Evolutionary conservation across 2,113 vertebrate species (phyloP).

Genomic region (Microcebus griseorufus): DNA sequence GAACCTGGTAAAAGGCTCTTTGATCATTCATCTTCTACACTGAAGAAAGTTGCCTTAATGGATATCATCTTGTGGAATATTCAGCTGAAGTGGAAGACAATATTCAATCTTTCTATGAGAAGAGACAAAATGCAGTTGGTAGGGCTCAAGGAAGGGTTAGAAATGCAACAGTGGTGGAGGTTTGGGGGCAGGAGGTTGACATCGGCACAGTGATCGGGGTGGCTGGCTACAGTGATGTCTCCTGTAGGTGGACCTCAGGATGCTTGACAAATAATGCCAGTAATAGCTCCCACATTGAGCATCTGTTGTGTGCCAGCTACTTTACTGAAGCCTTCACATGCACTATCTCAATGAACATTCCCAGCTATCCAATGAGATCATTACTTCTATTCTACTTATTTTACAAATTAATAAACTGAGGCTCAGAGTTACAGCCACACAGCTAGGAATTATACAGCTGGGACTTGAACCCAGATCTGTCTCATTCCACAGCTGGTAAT

Average conservation of each 20-base stretch:
- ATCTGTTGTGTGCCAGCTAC: not conserved
- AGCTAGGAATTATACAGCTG: not conserved
- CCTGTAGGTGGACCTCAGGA: not conserved
- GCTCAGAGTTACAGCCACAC: not conserved
- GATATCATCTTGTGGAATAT: constrained; percentile 9
- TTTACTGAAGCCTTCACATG: not conserved
- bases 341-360: not conserved
- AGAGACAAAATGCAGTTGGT: not conserved
- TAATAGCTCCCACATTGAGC: not conserved
- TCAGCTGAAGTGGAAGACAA: constrained; percentile 22
- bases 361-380: not conserved
- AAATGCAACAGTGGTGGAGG: not conserved
- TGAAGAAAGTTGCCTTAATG: constrained; percentile 19
- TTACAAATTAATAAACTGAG: not conserved
- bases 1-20: constrained; percentile 41
- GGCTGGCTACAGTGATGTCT: not conserved
- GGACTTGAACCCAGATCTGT: not conserved
- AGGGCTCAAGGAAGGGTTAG: not conserved
- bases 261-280: not conserved
- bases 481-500: not conserved
- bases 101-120: not conserved
- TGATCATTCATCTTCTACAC: not conserved
- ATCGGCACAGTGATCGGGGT: not conserved
- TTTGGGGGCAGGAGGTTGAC: no score
- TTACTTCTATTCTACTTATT: not conserved